Base-by-base conservation (phyloP, 2,797 vertebrate genomes). In the Tragelaphus eurycerus region DNA sequence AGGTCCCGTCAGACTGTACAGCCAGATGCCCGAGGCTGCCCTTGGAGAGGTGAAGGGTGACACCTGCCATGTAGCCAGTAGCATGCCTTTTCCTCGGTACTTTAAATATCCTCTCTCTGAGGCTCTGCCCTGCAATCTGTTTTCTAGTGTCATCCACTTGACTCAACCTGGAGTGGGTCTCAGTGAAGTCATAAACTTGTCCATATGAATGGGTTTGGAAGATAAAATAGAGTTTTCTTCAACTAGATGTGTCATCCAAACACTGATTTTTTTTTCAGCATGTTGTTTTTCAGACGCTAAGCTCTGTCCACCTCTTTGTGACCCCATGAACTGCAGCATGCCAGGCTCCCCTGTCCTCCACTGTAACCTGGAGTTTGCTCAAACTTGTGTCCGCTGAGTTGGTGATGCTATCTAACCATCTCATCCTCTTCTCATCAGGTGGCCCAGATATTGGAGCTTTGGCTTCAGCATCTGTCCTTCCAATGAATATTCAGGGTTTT, bases 191-290 rank as follows among this genome's bases (percentile, higher is more conserved):
- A 34, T 48, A 54, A 82, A 71, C 27, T 55, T 83, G 4, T 93
- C 81, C 76, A 34, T 52, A 54, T 79, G 93, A 94, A 16, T 93
- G n/a, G 90, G 64, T 92, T 95, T 60, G 67, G 94, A 95, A 79
- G 82, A 21, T 67, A 54, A 93, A 64, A 87, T 59, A 71, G 52
- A 54, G 7, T 87, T 67, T 86, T 90, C 64, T 71, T 89, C 82
- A 92, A 31, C 64, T 71, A 71, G 27, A 79, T 54, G 50, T 0
- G 54, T 81, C 23, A 43, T 79, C n/a, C 92, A 48, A 87, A 57
- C 8, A 64, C 34, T 27, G 3, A 16, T 23, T 92, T 15, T 57
- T 57, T 96, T 86, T 93, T 86, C 25, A 89, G 15, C 13, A 85
- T 13, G 67, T 13, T n/a, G 43, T 50, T 50, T 52, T 74, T 43